A percentile compares a stretch with the other conserved stretches of the same genome.
Conservation (phyloP, 2,888 invertebrate species). For the Folsomia candida region DNA sequence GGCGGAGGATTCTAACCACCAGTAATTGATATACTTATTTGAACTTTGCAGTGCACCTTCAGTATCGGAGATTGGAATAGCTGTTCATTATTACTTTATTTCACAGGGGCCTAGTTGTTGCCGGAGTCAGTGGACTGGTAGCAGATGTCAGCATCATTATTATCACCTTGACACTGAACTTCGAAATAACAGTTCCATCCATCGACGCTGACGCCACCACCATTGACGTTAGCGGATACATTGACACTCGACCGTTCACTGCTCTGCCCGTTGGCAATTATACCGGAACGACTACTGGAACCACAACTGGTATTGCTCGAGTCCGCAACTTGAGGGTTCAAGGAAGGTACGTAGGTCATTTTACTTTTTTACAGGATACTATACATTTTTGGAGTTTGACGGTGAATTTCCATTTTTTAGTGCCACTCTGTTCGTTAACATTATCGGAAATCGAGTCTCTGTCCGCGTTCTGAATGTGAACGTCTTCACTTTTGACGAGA, state of each 20-base stretch:
- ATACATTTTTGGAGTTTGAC: too few species aligned
- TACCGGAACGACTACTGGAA: conserved; percentile 21
- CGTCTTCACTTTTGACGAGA: conserved; percentile 16
- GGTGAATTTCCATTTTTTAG: too few species aligned
- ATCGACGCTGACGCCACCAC: not conserved
- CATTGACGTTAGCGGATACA: conserved; percentile 15
- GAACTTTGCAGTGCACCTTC: too few species aligned
- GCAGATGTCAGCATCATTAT: conserved; percentile 1
- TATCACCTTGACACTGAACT: not conserved
- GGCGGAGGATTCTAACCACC: conserved; percentile 18
- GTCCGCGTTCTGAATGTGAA: conserved; percentile 20
- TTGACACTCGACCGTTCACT: conserved; percentile 31
- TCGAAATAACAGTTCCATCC: not conserved
- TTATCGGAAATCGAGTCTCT: conserved; percentile 31
- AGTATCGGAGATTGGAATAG: not conserved
- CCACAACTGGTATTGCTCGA: conserved; percentile 18
- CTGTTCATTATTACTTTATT: not conserved
- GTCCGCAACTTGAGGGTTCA: conserved; percentile 3
- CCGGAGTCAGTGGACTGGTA: not conserved
- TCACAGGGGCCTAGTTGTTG: not conserved
- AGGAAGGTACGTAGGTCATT: too few species aligned
- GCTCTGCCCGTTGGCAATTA: conserved; percentile 34
- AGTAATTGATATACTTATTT: conserved; percentile 11
- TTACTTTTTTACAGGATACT: too few species aligned
- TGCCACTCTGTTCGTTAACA: conserved; percentile 29